Conservation (phyloP, 2,113 vertebrate species). For the Eulemur macaco region DNA sequence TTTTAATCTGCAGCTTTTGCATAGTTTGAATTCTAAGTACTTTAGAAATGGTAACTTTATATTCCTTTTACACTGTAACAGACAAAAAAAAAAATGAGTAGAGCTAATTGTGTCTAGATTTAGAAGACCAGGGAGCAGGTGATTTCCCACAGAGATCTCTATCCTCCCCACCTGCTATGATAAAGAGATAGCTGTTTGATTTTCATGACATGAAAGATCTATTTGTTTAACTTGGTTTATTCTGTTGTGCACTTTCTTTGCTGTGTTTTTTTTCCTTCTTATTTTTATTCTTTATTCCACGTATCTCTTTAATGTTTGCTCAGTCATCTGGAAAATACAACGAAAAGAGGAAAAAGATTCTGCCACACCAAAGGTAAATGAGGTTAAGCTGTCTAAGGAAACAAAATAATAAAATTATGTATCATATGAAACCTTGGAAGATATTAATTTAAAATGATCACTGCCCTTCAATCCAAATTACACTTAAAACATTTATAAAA, state of each 20-base stretch:
- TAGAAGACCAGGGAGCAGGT: not conserved
- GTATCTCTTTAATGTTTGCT: constrained; percentile 40
- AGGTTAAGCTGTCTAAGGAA: constrained; percentile 49
- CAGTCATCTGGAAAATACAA: constrained; percentile 56
- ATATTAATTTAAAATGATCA: constrained; percentile 43
- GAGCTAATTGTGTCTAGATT: not conserved
- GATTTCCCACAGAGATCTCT: not conserved
- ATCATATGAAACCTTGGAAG: constrained; percentile 15
- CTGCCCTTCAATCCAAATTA: constrained; percentile 36
- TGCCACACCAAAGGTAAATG: constrained; percentile 47
- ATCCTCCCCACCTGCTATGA: not conserved
- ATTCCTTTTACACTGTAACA: not conserved
- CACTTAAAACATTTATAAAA: not conserved
- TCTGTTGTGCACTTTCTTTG: constrained; percentile 15
- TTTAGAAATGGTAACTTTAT: not conserved
- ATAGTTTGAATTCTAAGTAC: not conserved
- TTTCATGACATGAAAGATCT: constrained; percentile 32
- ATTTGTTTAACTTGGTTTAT: constrained; percentile 53
- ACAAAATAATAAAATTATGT: constrained; percentile 45
- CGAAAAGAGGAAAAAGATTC: constrained; percentile 29
- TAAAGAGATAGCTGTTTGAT: constrained; percentile 32
- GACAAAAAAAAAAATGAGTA: not conserved
- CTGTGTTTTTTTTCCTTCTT: not conserved
- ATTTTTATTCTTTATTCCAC: constrained; percentile 7
- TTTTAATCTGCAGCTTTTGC: not conserved